Evolutionary conservation across 1,140 invertebrate species (phyloP).

Genomic region (Drosophila arizonae): DNA sequence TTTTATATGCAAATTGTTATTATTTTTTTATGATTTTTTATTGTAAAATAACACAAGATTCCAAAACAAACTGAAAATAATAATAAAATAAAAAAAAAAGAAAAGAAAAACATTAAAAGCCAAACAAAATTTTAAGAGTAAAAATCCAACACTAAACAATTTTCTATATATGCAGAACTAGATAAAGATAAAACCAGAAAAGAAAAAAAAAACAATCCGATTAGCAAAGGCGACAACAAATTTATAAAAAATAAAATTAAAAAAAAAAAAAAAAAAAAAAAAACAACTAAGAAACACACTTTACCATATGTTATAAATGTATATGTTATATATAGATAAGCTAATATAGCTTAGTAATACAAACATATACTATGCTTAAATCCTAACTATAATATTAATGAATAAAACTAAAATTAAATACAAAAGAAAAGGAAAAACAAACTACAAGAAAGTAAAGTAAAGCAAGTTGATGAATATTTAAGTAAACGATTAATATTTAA

Average conservation of each 20-base stretch:
- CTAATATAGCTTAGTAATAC: conserved; percentile 56
- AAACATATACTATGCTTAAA: conserved; percentile 68
- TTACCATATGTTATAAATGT: conserved; percentile 70
- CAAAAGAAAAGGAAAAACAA: conserved; percentile 46
- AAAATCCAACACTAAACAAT: conserved; percentile 37
- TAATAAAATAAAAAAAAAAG: conserved; percentile 7
- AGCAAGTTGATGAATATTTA: conserved; percentile 44
- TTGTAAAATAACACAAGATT: conserved; percentile 51
- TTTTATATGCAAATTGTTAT: conserved; percentile 55
- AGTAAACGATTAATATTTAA: conserved; percentile 65
- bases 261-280: conserved; percentile 42
- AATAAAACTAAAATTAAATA: conserved; percentile 31
- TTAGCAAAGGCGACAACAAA: conserved; percentile 25
- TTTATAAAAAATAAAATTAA: conserved; percentile 45
- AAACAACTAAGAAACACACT: conserved; percentile 24
- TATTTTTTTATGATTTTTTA: conserved; percentile 42
- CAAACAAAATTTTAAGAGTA: conserved; percentile 51
- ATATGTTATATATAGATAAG: conserved; percentile 68
- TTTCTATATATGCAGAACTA: conserved; percentile 59
- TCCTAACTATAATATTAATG: conserved; percentile 69
- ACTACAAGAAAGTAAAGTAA: conserved; percentile 25
- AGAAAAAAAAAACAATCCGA: conserved; percentile 20
- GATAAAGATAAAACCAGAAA: conserved; percentile 29
- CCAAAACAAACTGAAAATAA: conserved; percentile 47
- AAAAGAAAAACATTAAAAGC: conserved; percentile 18